A percentile compares a stretch with the other conserved stretches of the same genome.
These are phyloP conservation scores for Lochmaea crataegi DNA, from an alignment of 2,888 invertebrate species.

Conservation along the genomic window DNA sequence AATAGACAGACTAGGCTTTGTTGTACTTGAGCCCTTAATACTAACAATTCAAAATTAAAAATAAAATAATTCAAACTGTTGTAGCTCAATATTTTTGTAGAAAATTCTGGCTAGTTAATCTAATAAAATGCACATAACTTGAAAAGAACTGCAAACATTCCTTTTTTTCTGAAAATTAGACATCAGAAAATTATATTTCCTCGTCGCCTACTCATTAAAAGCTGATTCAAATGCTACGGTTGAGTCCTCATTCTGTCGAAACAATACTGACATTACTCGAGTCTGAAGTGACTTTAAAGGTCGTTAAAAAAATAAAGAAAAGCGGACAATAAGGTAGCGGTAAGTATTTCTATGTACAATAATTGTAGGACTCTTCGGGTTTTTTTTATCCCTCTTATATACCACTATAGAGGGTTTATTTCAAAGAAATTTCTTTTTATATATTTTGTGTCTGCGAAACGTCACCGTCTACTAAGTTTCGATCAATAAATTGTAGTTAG, in stretches of 20 bases:
- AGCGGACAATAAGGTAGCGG: slow-evolving; percentile 12
- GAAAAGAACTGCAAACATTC: not conserved
- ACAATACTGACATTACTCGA: slow-evolving; percentile 16
- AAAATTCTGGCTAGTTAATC: too few relatives aligned
- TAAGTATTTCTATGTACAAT: slow-evolving; percentile 12
- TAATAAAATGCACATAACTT: not conserved
- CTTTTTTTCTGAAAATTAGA: not conserved
- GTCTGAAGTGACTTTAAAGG: slow-evolving; percentile 5
- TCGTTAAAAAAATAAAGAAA: slow-evolving; percentile 9
- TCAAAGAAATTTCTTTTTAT: slow-evolving; percentile 2
- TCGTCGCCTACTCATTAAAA: slow-evolving; percentile 12
- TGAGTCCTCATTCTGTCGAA: slow-evolving; percentile 4
- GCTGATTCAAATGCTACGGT: not conserved
- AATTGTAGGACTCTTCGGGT: slow-evolving; percentile 5
- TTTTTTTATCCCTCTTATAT: not conserved
- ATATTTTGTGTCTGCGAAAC: slow-evolving; percentile 5
- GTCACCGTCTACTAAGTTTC: not conserved
- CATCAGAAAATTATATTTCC: slow-evolving; percentile 11
- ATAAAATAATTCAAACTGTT: too few relatives aligned
- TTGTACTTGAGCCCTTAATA: too few relatives aligned
- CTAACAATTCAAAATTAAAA: too few relatives aligned
- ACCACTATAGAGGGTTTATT: not conserved
- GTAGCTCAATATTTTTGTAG: too few relatives aligned
- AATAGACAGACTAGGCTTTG: too few relatives aligned
- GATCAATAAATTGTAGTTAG: slow-evolving; percentile 6